Percentiles rank a stretch among this genome's conserved stretches.
Evolutionary conservation across 1,140 invertebrate species (phyloP).

Genomic region (Papilio machaon): DNA sequence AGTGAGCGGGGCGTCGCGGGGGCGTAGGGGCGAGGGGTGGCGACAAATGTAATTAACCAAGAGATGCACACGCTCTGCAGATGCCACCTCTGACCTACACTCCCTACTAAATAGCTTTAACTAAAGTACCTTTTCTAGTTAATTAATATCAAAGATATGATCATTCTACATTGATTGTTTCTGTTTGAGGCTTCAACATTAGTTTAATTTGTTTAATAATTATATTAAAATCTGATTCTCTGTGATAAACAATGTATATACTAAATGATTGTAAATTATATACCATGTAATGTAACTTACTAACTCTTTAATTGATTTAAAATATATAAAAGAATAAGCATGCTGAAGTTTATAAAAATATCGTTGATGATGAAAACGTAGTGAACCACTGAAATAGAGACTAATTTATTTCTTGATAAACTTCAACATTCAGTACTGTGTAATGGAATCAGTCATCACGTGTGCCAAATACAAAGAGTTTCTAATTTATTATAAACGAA

Average conservation of each 20-base stretch:
- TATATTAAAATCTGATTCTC: too few relatives aligned
- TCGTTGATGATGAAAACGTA: neutral
- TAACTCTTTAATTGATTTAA: neutral
- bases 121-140: constrained; percentile 31
- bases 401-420: constrained; percentile 10
- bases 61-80: constrained; percentile 66
- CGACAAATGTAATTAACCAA: constrained; percentile 77
- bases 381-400: neutral
- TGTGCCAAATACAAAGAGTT: constrained; percentile 12
- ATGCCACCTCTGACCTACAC: constrained; percentile 52
- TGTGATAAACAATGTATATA: too few relatives aligned
- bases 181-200: neutral
- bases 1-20: constrained; percentile 8
- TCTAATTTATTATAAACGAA: constrained; percentile 1
- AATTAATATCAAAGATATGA: constrained; percentile 17
- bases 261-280: too few relatives aligned
- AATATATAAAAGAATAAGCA: neutral
- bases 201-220: neutral
- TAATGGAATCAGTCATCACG: constrained; percentile 22
- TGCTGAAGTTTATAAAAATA: neutral
- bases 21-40: constrained; percentile 47
- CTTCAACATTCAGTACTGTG: neutral
- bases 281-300: neutral
- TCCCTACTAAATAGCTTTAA: constrained; percentile 37
- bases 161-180: neutral